A percentile compares a stretch with the other conserved stretches of the same genome.
These are phyloP conservation scores for Anguilla megastoma DNA, from an alignment of 2,797 vertebrate genomes.

Conservation along the genomic window DNA sequence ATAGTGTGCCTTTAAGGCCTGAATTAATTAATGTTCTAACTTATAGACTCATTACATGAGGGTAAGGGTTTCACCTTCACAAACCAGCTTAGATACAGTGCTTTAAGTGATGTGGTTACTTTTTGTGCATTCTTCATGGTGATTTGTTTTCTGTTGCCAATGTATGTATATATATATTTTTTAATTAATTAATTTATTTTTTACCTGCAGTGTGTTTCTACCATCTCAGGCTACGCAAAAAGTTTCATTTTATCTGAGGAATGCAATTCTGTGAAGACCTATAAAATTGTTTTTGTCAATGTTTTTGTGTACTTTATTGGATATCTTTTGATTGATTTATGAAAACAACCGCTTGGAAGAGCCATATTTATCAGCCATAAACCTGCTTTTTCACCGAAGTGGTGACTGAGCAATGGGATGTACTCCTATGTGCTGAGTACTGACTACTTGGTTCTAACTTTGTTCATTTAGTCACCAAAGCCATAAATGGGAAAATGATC, in stretches of 20 bases:
- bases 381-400: not conserved
- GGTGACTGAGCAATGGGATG: not conserved
- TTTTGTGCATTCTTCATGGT: not conserved
- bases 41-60: not conserved
- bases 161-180: slow-evolving; percentile 49
- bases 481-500: not conserved
- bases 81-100: not conserved
- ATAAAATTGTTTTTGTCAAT: not conserved
- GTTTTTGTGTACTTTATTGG: not conserved
- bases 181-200: slow-evolving; percentile 36
- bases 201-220: not conserved
- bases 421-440: not conserved
- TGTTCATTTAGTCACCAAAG: too few species aligned
- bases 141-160: slow-evolving; percentile 48
- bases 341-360: not conserved
- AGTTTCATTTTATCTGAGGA: not conserved
- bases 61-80: not conserved
- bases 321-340: not conserved
- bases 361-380: not conserved
- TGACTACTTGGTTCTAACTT: not conserved
- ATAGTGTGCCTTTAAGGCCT: too few species aligned
- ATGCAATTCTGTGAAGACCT: not conserved
- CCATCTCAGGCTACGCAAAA: too few species aligned
- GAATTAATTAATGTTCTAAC: too few species aligned
- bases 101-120: not conserved